Base-by-base conservation (phyloP, 2,113 vertebrate species). In the Paradoxurus hermaphroditus region DNA sequence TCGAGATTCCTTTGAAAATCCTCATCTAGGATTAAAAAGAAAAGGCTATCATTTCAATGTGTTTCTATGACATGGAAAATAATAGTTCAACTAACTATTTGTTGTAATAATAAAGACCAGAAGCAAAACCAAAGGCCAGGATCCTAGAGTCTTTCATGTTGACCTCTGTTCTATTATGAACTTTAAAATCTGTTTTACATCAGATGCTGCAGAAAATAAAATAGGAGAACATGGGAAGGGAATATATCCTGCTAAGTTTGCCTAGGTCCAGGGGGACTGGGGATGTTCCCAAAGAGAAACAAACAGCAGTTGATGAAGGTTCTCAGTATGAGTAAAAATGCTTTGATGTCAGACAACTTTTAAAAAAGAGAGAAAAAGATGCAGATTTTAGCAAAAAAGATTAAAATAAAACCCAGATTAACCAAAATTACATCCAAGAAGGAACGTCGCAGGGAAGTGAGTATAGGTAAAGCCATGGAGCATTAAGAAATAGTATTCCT, bases 341-440 rank as follows among this genome's bases (percentile, higher is more conserved):
- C 99, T 99, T 99, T 99, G 99, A 99, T 99, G 99, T 98, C 95
- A 75, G 99, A 98, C 99, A 98, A 99, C 98, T 98, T 99, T 98
- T 98, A 98, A 99, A 98, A 98, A 99, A 99, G 81, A 84, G 7
- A 59, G 18, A 86, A 39, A 86, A 68, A 70, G 70, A 46, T 77
- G 27, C 65, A 70, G 34, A 78, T 96, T 98, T 97, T 92, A 93
- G 89, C 87, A 98, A 98, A 95, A 98, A 90, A 86, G 75, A 85
- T 59, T 94, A 25, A 70, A 95, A 86, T 39, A 62, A 70, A 93
- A 51, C 31, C 21, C 44, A 91, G 49, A 44, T 56, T 87, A 65
- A 86, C 56, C 27, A 70, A 90, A 59, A 34, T 62, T 91, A 41
- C 27, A 3, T 56, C 13, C 21, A 88, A 86, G 62, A 95, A 79